Base-by-base conservation (phyloP, 2,888 invertebrate species). In the Aelia acuminata region DNA sequence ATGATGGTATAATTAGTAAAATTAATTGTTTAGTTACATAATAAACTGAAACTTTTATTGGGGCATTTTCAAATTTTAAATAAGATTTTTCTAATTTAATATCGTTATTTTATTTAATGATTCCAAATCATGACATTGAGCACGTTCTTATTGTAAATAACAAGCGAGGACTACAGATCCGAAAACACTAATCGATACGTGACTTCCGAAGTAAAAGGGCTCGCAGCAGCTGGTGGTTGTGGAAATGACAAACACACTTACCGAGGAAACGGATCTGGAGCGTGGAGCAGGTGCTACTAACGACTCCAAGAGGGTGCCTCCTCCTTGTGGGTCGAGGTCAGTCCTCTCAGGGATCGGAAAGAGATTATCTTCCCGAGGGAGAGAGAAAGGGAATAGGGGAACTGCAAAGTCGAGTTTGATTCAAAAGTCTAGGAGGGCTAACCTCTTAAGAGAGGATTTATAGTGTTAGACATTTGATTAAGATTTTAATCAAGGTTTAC, bases 191-290 rank as follows among this genome's bases (percentile, higher is more conserved):
- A 70, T 70, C 63, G 63, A 70, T 70, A 70, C 63, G 35, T 70
- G 63, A 70, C 63, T 20, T 70, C 63, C 7, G 35, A 70, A 70
- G 31, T 31, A 26, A 26, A 70, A 70, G 18, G 7, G 35, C 5
- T 35, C 35, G 63, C 26, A 70, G 63, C 63, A 70, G 63, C 18
- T 70, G 63, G 63, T 35, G 63, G 31, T 70, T 20, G 31, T 35
- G 63, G 63, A 70, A 70, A 70, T 70, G 63, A 70, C 63, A 70
- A 70, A 70, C 63, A 70, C 63, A 70, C 63, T 70, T 70, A 70
- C 18, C 31, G 35, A 35, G 63, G 35, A 35, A 70, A 70, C 63
- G 35, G 63, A 35, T 35, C 63, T 80, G 11, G 80, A n/a, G 80
- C 11, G 20, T 3, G n/a, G 11, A 47, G 43, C 80, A 80, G 80